Base-by-base conservation (phyloP, 2,797 vertebrate genomes). In the Lerista edwardsae region DNA sequence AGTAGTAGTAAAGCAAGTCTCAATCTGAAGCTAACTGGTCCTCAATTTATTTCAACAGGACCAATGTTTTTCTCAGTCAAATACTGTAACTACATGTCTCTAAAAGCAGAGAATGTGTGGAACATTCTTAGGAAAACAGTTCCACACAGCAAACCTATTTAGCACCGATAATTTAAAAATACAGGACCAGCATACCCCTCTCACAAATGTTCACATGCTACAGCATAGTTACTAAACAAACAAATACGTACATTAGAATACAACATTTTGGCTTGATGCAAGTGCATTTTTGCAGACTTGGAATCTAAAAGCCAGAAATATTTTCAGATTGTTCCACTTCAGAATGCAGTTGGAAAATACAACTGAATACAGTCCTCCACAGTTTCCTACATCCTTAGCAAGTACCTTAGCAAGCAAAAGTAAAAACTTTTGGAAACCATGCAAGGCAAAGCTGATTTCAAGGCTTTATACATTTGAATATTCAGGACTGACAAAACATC, bases 1-100 rank as follows among this genome's bases (percentile, higher is more conserved):
- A 61, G 71, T 68, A 85, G 82, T 67, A 91, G 84, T 57, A 87
- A 11, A 59, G 19, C 67, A 90, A 67, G 21, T 29, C 84, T 79
- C 36, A 51, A 82, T 87, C 83, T n/a, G 69, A 79, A 90, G 86
- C 21, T 83, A 55, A 84, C 3, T 64, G 55, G 62, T 9, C 11
- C 21, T 25, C 27, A 80, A 62, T 0, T 68, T 79, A 69, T 51
- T 51, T 51, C 9, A 9, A 0, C 36, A 80, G 0, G 68, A 88
- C 78, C 27, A 74, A 90, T 1, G 14, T 34, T 23, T 31, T 83
- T 15, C 59, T 84, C 1, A 68, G 44, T n/a, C 25, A 34, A 29
- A 57, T 62, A 47, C 0, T 4, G 0, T 19, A 86, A 2, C 39
- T 90, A 81, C 64, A 7, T 51, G 74, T 27, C 65, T 44, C 72